Conservation (phyloP, 2,888 invertebrate genomes). For the Heliconius ismenius region DNA sequence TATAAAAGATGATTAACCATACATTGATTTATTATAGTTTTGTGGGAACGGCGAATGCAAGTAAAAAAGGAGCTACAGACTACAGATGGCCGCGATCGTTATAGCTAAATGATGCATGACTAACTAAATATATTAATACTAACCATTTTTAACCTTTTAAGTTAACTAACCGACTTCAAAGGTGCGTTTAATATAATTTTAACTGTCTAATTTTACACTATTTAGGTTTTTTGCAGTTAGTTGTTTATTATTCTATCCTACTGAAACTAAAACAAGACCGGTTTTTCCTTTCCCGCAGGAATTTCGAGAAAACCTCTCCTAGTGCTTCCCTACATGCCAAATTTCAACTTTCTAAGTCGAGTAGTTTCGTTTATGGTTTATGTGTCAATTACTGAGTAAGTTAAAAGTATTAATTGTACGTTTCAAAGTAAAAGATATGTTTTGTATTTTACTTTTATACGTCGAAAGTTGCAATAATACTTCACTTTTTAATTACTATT, state of each 20-base stretch:
- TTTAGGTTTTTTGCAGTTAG: neutral
- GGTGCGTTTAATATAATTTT: neutral
- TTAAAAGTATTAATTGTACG: too few species aligned
- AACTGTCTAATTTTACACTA: neutral
- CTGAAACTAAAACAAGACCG: too few species aligned
- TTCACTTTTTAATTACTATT: conserved; percentile 2
- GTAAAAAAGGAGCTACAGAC: conserved; percentile 41
- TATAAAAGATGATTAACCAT: conserved; percentile 29
- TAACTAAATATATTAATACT: conserved; percentile 41
- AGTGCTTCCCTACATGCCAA: too few species aligned
- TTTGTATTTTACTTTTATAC: too few species aligned
- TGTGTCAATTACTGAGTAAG: too few species aligned
- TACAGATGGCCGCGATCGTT: conserved; percentile 42
- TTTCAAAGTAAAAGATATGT: too few species aligned
- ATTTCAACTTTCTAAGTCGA: too few species aligned
- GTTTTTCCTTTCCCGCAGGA: too few species aligned
- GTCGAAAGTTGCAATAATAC: neutral
- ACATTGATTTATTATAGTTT: conserved; percentile 39
- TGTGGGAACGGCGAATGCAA: conserved; percentile 39
- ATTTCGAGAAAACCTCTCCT: too few species aligned
- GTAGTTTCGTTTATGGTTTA: too few species aligned
- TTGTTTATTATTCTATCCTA: too few species aligned
- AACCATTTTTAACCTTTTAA: conserved; percentile 24
- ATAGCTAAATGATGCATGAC: conserved; percentile 41
- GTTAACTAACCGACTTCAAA: conserved; percentile 35